Evolutionary conservation across 37 sponge, comb jelly and placozoan genomes (phyloP), one percentile per base, ranked within the genome.

Genomic region (Cliona cf. orientalis): DNA sequence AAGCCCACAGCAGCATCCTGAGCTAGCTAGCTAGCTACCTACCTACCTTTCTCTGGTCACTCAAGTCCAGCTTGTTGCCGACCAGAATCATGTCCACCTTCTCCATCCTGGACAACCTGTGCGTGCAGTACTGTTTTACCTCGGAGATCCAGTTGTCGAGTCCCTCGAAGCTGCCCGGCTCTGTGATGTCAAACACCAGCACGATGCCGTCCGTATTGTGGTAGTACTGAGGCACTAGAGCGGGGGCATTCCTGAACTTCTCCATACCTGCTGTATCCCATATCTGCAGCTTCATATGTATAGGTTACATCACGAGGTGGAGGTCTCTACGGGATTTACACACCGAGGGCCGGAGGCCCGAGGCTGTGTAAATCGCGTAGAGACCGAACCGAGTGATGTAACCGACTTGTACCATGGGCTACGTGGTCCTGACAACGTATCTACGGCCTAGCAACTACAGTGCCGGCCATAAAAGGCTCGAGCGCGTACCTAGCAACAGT

Each of bases 211-310:
- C 81, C 17, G 82, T 74, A 58, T 93, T 85, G 29, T 90, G 60
- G 70, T 93, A 93, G 76, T 93, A 93, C 42, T 89, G 85, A 1
- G 86, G 62, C 2, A 89, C 76, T 22, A 93, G 80, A 32, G 84
- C 61, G n/a, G n/a, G n/a, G n/a, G n/a, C n/a, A 45, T 69, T 80
- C 37, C 93, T 76, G 80, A 89, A 93, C 57, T 89, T 86, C 44
- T 93, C 93, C 82, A 84, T 89, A 2, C 93, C 93, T 31, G 93
- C 93, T 0, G 93, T 93, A 49, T 93, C 93, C 93, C 93, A 93
- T 22, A 93, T 36, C 71, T 93, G 89, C 39, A 93, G 82, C 91
- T 91, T n/a, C n/a, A n/a, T n/a, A n/a, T n/a, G n/a, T n/a, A n/a
- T n/a, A n/a, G n/a, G n/a, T n/a, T n/a, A n/a, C n/a, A n/a, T n/a